Evolutionary conservation across 2,113 vertebrate species (phyloP).

Genomic region (Anarrhichthys ocellatus): DNA sequence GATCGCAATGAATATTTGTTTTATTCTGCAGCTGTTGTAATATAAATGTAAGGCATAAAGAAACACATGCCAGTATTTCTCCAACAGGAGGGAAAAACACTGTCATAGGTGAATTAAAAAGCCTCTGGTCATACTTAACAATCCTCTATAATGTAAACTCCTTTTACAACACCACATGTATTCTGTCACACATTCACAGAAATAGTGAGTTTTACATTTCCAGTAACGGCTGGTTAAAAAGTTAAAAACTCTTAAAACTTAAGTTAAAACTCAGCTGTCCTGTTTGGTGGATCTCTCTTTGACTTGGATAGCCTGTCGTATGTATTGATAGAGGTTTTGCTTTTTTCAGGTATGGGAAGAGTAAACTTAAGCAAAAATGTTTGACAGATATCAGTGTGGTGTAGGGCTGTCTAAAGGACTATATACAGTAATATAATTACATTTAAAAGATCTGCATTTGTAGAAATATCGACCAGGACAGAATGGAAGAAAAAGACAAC

Average conservation of each 20-base stretch:
- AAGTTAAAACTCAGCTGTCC: too few species aligned
- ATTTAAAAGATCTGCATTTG: background rate
- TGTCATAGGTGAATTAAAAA: too few species aligned
- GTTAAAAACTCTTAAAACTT: too few species aligned
- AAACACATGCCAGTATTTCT: too few species aligned
- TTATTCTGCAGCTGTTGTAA: too few species aligned
- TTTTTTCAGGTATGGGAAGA: background rate
- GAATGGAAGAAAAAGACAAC: background rate
- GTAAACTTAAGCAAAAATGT: background rate
- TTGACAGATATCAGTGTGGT: background rate
- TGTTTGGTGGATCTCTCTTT: background rate
- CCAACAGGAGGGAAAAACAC: too few species aligned
- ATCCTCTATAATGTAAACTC: too few species aligned
- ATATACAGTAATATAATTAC: background rate
- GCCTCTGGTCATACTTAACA: too few species aligned
- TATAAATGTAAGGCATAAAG: too few species aligned
- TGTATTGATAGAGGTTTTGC: too few species aligned
- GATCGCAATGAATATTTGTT: too few species aligned
- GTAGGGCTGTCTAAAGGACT: background rate
- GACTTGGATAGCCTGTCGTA: background rate
- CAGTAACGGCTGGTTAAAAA: background rate
- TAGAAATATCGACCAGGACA: background rate
- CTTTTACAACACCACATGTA: too few species aligned
- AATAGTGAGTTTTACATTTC: background rate
- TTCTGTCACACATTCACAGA: background rate